A percentile compares a stretch with the other conserved stretches of the same genome.
Evolutionary conservation across 92 coral and sea anemone species (phyloP).

Genomic region (Bergia sp.): DNA sequence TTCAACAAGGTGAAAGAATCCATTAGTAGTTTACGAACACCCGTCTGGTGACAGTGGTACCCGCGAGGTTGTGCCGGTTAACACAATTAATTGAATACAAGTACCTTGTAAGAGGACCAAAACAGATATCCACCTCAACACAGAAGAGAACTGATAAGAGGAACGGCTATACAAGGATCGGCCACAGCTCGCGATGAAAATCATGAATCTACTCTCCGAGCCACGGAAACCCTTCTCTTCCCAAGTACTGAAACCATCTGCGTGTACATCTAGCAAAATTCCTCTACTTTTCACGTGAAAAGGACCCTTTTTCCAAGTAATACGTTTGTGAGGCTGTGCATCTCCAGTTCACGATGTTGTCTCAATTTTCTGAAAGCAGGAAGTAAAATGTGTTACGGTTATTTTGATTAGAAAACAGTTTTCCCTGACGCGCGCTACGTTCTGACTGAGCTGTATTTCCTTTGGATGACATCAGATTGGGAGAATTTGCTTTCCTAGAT

Average conservation of each 20-base stretch:
- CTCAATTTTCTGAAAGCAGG: not conserved
- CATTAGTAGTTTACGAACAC: constrained; percentile 6
- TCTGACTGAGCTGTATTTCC: constrained; percentile 5
- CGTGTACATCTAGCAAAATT: not conserved
- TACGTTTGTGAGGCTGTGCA: not conserved
- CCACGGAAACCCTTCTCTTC: constrained; percentile 22
- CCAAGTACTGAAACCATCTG: constrained; percentile 34
- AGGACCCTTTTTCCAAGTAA: not conserved
- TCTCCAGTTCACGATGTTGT: not conserved
- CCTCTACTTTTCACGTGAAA: constrained; percentile 16
- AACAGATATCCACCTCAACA: constrained; percentile 30
- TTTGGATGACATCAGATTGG: constrained; percentile 46
- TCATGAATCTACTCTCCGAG: constrained; percentile 42
- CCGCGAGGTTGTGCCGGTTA: not conserved
- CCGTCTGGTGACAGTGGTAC: constrained; percentile 23
- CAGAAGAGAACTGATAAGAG: not conserved
- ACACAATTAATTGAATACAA: constrained; percentile 15
- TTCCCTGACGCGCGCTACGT: constrained; percentile 8
- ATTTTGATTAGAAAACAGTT: not conserved
- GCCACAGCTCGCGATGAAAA: constrained; percentile 33
- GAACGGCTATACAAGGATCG: not conserved
- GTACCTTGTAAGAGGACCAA: constrained; percentile 41
- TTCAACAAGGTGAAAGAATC: not conserved
- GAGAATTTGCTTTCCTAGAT: constrained; percentile 35
- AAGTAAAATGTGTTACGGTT: not conserved